Base-by-base conservation (phyloP, 2,797 vertebrate species). In the Allobates femoralis region DNA sequence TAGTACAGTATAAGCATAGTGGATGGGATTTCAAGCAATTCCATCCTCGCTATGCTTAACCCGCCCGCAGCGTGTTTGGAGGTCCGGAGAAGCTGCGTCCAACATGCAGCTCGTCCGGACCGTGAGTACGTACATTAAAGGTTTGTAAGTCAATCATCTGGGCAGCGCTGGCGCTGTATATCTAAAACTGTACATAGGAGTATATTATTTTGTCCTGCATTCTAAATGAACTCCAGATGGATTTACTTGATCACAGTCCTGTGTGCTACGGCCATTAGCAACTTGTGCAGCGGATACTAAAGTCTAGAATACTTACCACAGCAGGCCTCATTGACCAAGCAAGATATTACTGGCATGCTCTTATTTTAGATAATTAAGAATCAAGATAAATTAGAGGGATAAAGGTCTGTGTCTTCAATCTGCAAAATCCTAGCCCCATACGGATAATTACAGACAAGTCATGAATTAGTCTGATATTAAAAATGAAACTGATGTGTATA, bases 341-440 rank as follows among this genome's bases (percentile, higher is more conserved):
- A 46, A 32, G 56, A 26, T 60, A 50, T 37, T 66, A 53, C 41
- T 10, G 28, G 16, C 21, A 26, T 8, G 51, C 41, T 81, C 23
- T 66, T 50, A 67, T 81, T 53, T 32, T 50, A 51, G 37, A 46
- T 67, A 51, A 81, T 66, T 66, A 26, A 32, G 67, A 67, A 81
- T 81, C 37, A 32, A 81, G 66, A 12, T 19, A 4, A 32, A 41
- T 12, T 79, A 60, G 55, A 32, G 55, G 55, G 76, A 79, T 37
- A 60, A 12, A 56, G 26, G 75, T 28, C 28, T 15, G 5, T 79
- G 76, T 60, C 11, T 60, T 30, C 5, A 7, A 69, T 19, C 66
- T 5, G 32, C 66, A 23, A 10, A 8, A n/a, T 71, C 23, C 21
- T 46, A 71, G 67, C 67, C 18, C 10, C 67, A 12, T 6, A 21